These are phyloP conservation scores for Hypselothyrea guttata DNA, from an alignment of 2,888 invertebrate species.

Conservation along the genomic window DNA sequence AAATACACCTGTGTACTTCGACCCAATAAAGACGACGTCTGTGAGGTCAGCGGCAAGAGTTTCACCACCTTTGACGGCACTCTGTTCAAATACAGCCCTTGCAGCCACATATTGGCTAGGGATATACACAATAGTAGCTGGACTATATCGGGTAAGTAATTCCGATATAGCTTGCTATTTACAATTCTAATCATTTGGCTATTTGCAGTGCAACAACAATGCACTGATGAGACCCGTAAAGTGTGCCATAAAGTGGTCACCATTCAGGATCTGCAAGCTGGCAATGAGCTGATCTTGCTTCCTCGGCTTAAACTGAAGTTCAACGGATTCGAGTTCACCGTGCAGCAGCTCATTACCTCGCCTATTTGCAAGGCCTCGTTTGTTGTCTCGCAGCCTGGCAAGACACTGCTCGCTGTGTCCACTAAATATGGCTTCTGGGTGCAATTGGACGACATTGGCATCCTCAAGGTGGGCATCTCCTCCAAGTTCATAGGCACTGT, in stretches of 20 bases:
- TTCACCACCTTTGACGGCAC: slow-evolving; percentile 91
- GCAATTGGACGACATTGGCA: slow-evolving; percentile 87
- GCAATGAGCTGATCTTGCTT: slow-evolving; percentile 82
- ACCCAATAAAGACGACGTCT: slow-evolving; percentile 85
- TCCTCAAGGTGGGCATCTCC: slow-evolving; percentile 88
- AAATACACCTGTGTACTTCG: slow-evolving; percentile 87
- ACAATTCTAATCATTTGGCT: slow-evolving; percentile 65
- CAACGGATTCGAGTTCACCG: slow-evolving; percentile 85
- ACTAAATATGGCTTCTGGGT: slow-evolving; percentile 89
- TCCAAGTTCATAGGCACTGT: slow-evolving; percentile 85
- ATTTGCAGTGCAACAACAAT: slow-evolving; percentile 84
- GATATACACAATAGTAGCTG: slow-evolving; percentile 87
- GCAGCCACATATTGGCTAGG: slow-evolving; percentile 90
- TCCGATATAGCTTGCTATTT: not conserved
- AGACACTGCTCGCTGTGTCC: slow-evolving; percentile 87
- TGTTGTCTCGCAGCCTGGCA: slow-evolving; percentile 87
- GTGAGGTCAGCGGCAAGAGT: slow-evolving; percentile 87
- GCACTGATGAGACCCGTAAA: slow-evolving; percentile 79
- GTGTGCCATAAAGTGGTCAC: slow-evolving; percentile 86
- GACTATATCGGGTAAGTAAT: slow-evolving; percentile 86
- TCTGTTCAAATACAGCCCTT: slow-evolving; percentile 91
- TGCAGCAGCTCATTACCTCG: slow-evolving; percentile 80
- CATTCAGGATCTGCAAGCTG: slow-evolving; percentile 85
- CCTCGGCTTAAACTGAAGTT: slow-evolving; percentile 87
- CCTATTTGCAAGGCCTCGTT: slow-evolving; percentile 83